Base-by-base conservation (phyloP, 2,888 invertebrate genomes). In the Calliscelio sp. region DNA sequence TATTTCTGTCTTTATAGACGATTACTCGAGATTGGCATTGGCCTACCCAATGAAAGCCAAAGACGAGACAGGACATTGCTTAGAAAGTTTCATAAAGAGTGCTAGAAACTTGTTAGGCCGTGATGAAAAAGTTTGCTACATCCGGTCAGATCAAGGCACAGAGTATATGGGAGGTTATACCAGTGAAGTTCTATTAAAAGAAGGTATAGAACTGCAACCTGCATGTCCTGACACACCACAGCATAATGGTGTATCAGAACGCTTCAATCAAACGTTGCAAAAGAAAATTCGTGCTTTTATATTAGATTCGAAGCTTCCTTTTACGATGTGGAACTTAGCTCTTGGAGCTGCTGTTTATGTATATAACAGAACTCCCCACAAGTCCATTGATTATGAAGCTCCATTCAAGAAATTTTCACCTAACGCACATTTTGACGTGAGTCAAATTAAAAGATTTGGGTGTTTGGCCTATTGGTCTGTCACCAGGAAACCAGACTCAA, bases 61-160 rank as follows among this genome's bases (percentile, higher is more conserved):
- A 53, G 71, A 59, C 28, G 86, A 86, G 32, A 84, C 87, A 0
- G 84, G 82, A n/a, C 10, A 61, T 20, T 86, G 80, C 38, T 51
- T 86, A 10, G 86, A 86, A 46, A 41, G 18, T 11, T 86, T 85
- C 57, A 22, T 88, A 6, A 86, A 55, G 41, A 78, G 81, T 53
- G 59, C 86, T 14, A 73, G 88, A 84, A 88, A 88, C 78, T 53
- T 89, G 55, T 57, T 87, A 35, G 87, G 88, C 20, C 53, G 44
- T 51, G 51, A 88, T 71, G 86, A 66, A 14, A 89, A 88, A 63
- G 85, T 89, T 2, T 89, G 88, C 22, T 89, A 88, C 65, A 41
- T 89, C 32, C 75, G 83, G 53, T 80, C 87, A 0, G 88, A 89
- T 73, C 80, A 86, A 38, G 80, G 71, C 0, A 71, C 80, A 5